Base-by-base conservation (phyloP, 1,140 invertebrate species). In the Ladona fulva region DNA sequence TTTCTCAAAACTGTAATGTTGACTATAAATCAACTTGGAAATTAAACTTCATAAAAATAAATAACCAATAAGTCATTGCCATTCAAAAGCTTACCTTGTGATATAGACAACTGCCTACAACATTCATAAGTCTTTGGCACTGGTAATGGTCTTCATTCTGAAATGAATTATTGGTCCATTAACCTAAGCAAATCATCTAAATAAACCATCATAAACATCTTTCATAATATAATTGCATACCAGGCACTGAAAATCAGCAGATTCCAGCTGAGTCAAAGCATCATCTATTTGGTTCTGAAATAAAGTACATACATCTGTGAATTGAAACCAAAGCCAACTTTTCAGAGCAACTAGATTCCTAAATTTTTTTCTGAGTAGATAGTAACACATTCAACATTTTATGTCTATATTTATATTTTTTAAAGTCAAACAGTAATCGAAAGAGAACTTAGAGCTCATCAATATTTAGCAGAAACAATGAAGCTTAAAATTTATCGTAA, bases 181-280 rank as follows among this genome's bases (percentile, higher is more conserved):
- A 37, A 37, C 29, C 1, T 37, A 37, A 37, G 29, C 3, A 37
- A 8, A 37, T 37, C 1, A 37, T 37, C 1, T 37, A 37, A 1
- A 37, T 37, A 37, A 37, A 37, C 29, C 29, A 37, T 8, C 1
- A 37, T 37, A 5, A 8, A 37, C 1, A 37, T 77, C 29, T 14
- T 74, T 59, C 10, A 25, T 16, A 25, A 42, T 74, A 42, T 19
- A 59, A 79, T 76, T 79, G 81, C 83, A 80, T 86, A 92, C 91
- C 92, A 92, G 93, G 84, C 93, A 92, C 81, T 91, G 86, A 84
- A 94, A 93, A 85, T 94, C 92, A 86, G 92, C 92, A 22, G 93
- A 91, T 85, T 93, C 92, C 83, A 94, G 88, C 84, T 94, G 92
- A 81, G 90, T 92, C 7, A 94, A 84, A 6, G 92, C 92, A 84